Conservation (phyloP, 2,797 vertebrate genomes). For the Halcyon chelicuti region DNA sequence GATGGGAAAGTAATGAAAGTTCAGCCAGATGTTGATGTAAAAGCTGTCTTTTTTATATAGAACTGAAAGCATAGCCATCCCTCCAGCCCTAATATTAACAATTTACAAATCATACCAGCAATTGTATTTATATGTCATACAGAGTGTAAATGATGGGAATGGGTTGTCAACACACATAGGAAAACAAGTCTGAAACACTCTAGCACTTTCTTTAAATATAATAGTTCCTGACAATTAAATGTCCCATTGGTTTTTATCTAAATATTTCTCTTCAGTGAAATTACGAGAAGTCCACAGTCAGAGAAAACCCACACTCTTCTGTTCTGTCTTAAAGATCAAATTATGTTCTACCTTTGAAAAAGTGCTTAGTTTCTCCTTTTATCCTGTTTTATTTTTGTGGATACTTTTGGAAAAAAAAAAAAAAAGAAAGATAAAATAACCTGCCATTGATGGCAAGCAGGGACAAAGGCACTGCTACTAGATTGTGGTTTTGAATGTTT, state of each 20-base stretch:
- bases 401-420: background rate
- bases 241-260: conserved; percentile 6
- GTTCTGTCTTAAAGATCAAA: conserved; percentile 2
- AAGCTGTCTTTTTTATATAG: background rate
- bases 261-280: conserved; percentile 56
- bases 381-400: conserved; percentile 20
- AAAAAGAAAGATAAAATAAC: background rate
- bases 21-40: conserved; percentile 38
- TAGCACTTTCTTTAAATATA: conserved; percentile 33
- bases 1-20: conserved; percentile 23
- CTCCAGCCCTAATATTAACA: conserved; percentile 51
- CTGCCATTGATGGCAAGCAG: background rate
- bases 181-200: conserved; percentile 52
- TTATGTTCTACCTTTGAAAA: background rate
- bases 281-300: conserved; percentile 16
- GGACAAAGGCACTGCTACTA: conserved; percentile 27
- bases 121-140: conserved; percentile 33
- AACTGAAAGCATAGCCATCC: background rate
- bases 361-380: background rate
- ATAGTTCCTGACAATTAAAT: conserved; percentile 57
- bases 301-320: conserved; percentile 16
- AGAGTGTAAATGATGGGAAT: conserved; percentile 40
- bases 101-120: conserved; percentile 51
- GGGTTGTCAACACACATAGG: conserved; percentile 35
- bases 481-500: conserved; percentile 65